Percentiles rank a stretch among this genome's conserved stretches.
Evolutionary conservation across 2,113 vertebrate genomes (phyloP).

Genomic region (Nesogale talazaci): DNA sequence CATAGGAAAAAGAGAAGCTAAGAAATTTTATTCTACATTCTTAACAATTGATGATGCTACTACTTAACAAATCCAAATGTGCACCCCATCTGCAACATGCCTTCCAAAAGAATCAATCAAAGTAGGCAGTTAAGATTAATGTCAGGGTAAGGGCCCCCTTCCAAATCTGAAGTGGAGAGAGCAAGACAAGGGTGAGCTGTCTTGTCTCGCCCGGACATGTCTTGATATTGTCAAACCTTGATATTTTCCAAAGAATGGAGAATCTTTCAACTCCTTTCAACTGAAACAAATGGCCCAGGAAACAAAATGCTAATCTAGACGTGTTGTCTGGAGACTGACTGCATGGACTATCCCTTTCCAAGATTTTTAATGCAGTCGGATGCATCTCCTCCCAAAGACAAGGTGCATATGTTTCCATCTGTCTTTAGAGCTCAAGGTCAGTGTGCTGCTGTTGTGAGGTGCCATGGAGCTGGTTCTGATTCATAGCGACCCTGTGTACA

Average conservation of each 20-base stretch:
- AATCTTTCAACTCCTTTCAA: not conserved
- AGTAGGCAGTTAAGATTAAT: not conserved
- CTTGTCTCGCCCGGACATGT: not conserved
- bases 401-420: not conserved
- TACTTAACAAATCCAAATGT: constrained; percentile 15
- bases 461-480: too few relatives aligned
- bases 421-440: not conserved
- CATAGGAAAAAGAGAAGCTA: constrained; percentile 66
- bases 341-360: not conserved
- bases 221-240: not conserved
- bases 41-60: constrained; percentile 18
- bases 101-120: constrained; percentile 17
- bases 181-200: not conserved
- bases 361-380: not conserved
- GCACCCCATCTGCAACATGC: not conserved
- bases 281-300: not conserved
- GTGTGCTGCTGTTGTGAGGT: too few relatives aligned
- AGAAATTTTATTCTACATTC: constrained; percentile 62
- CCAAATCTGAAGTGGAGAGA: not conserved
- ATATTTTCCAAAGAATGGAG: not conserved
- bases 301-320: constrained; percentile 8
- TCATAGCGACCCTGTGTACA: too few relatives aligned
- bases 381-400: not conserved
- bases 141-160: not conserved
- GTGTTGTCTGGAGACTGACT: not conserved